Conservation (phyloP, 37 sponge, comb jelly and placozoan species). For the Axinella damicornis region DNA sequence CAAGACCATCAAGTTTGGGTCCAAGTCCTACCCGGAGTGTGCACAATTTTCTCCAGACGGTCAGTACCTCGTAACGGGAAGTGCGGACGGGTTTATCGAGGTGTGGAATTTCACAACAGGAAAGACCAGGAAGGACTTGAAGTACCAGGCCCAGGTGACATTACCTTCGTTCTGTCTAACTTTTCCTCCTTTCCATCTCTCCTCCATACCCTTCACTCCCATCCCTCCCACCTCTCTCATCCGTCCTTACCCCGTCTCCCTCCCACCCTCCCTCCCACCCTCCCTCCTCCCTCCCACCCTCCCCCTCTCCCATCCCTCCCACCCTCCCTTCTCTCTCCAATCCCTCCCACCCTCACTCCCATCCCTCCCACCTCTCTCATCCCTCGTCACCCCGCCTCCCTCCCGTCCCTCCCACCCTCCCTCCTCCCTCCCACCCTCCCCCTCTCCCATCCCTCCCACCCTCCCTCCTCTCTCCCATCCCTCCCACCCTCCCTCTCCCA, state of each 20-base stretch:
- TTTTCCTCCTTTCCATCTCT: background rate
- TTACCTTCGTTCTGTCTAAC: background rate
- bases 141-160: conserved; percentile 94
- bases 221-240: background rate
- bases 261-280: background rate
- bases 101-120: conserved; percentile 99
- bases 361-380: too few relatives aligned
- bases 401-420: too few relatives aligned
- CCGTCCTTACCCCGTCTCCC: too few relatives aligned
- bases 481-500: too few relatives aligned
- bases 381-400: too few relatives aligned
- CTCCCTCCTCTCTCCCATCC: too few relatives aligned
- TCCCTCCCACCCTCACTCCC: too few relatives aligned
- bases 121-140: conserved; percentile 97
- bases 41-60: conserved; percentile 96
- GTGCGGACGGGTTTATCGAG: conserved; percentile 97
- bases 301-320: too few relatives aligned
- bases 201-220: background rate
- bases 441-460: too few relatives aligned
- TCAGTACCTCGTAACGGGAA: conserved; percentile 97
- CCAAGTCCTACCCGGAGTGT: conserved; percentile 92
- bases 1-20: conserved; percentile 94
- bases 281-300: conserved; percentile 1
- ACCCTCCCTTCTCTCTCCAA: too few relatives aligned
- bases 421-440: too few relatives aligned